phyloP scores from a whole-genome alignment of 1,140 invertebrate genomes.

The Mactra quadrangularis region DNA sequence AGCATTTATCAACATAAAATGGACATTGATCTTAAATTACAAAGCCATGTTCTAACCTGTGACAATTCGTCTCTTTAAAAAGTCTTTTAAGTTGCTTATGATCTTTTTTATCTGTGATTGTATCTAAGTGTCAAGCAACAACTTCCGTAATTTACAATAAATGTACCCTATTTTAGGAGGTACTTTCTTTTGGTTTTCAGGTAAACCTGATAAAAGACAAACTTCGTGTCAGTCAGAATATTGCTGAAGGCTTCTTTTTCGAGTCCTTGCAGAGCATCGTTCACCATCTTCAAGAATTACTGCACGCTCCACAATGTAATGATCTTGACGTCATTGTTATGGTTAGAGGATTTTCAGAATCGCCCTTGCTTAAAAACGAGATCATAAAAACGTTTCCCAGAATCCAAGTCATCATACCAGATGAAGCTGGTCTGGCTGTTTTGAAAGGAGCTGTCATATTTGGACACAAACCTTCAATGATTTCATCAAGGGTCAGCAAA shows the following conservation, averaged over 20 bases:
- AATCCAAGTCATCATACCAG: neutral
- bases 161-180: no score
- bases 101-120: no score
- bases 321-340: neutral
- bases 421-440: slow-evolving; percentile 1
- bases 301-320: neutral
- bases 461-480: no score
- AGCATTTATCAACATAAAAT: no score
- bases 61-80: no score
- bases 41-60: no score
- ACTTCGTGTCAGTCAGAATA: neutral
- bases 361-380: neutral
- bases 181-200: no score
- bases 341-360: slow-evolving; percentile 21
- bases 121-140: neutral
- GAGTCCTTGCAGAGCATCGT: neutral
- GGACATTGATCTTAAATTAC: no score
- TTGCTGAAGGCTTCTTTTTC: neutral
- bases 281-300: neutral
- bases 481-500: neutral
- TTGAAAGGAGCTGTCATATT: no score
- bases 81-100: no score
- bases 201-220: neutral
- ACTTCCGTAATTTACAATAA: no score
- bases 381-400: neutral